These are phyloP conservation scores for Thereuonema tuberculata DNA, from an alignment of 1,140 invertebrate species.

Conservation along the genomic window DNA sequence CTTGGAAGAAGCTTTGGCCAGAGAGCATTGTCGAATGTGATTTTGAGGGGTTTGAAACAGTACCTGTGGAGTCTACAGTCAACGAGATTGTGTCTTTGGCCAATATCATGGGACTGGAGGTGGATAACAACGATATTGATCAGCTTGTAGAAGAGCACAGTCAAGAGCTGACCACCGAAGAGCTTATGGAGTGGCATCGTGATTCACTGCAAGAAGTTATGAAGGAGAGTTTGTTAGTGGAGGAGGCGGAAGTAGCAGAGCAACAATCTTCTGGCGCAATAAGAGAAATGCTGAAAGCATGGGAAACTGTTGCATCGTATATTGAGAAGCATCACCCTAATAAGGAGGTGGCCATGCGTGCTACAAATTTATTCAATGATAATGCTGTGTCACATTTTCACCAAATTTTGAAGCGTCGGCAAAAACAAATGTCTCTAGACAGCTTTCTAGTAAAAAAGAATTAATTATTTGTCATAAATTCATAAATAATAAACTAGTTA, in stretches of 20 bases:
- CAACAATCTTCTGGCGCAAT: not conserved
- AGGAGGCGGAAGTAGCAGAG: conserved; percentile 30
- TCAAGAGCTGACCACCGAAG: conserved; percentile 20
- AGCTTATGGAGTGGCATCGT: conserved; percentile 10
- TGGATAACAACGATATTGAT: conserved; percentile 21
- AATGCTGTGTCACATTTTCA: conserved; percentile 4
- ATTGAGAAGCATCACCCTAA: not conserved
- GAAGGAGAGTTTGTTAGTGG: not conserved
- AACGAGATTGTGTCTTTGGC: conserved; percentile 25
- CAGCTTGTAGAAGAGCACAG: conserved; percentile 21
- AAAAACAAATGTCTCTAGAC: not conserved
- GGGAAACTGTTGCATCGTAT: conserved; percentile 4
- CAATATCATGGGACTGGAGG: conserved; percentile 21
- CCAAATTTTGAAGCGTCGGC: conserved; percentile 1
- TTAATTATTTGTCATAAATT: no score
- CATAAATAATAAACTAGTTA: no score
- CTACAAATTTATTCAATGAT: conserved; percentile 2
- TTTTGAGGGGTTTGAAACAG: conserved; percentile 19
- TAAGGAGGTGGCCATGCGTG: conserved; percentile 2
- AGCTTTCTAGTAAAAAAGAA: not conserved
- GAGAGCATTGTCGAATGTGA: conserved; percentile 16
- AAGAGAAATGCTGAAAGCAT: not conserved
- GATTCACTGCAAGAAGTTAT: not conserved
- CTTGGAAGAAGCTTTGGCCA: conserved; percentile 24
- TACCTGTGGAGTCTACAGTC: conserved; percentile 16